These are phyloP conservation scores for Cataglyphis rosenhaueri DNA, from an alignment of 2,888 invertebrate genomes.

Conservation along the genomic window DNA sequence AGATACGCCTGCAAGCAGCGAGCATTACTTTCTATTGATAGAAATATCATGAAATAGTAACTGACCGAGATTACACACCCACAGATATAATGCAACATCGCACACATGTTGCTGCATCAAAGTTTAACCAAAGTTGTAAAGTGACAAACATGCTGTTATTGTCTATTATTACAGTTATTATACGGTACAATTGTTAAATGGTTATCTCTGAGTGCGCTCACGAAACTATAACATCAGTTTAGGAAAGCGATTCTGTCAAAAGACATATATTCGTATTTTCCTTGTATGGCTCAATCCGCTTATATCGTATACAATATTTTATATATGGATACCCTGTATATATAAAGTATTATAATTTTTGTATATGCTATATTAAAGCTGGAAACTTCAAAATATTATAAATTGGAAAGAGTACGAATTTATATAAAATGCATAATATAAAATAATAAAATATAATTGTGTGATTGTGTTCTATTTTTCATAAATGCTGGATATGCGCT, in stretches of 20 bases:
- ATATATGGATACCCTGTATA: not conserved
- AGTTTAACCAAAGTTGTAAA: conserved; percentile 3
- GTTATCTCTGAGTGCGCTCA: conserved; percentile 8
- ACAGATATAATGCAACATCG: not conserved
- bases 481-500: not conserved
- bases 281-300: not conserved
- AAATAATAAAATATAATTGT: not conserved
- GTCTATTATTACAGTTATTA: conserved; percentile 8
- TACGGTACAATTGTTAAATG: conserved; percentile 12
- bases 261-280: not conserved
- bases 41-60: not conserved
- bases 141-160: not conserved
- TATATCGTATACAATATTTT: not conserved
- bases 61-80: not conserved
- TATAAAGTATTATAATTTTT: not conserved
- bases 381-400: not conserved
- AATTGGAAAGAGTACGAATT: not conserved
- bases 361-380: not conserved
- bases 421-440: not conserved
- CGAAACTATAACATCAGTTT: not conserved
- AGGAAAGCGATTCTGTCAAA: not conserved
- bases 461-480: not conserved
- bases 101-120: not conserved
- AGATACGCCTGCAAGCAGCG: too few species aligned
- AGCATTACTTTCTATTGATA: not conserved